Base-by-base conservation (phyloP, 2,797 vertebrate genomes). In the Takifugu rubripes region DNA sequence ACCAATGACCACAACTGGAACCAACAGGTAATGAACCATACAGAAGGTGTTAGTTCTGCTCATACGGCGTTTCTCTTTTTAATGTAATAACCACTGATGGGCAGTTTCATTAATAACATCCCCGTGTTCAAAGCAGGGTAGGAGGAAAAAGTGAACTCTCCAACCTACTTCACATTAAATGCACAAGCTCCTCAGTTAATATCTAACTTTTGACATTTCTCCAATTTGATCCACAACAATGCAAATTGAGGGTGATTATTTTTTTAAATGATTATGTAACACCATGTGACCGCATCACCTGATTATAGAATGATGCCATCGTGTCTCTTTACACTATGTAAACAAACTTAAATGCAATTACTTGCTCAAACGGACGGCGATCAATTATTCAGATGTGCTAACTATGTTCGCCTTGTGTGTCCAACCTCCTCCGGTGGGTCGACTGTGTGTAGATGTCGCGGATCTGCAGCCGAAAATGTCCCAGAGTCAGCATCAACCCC, bases 251-350 rank as follows among this genome's bases (percentile, higher is more conserved):
- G 40, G 36, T 14, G 2, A 44, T 25, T 48, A 25, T 48, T 24
- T 48, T 24, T 48, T 14, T 21, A 48, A 48, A 25, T 5, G 46
- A 25, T 21, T 48, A 40, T 40, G 17, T 48, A 25, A 24, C 45
- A 21, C 17, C 5, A 12, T 9, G 3, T 17, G 45, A 11, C 21
- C 14, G 46, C 10, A 3, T 24, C 21, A 21, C 12, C 3, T 17
- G 49, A 71, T 44, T 43, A 54, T 58, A 52, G 3, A 44, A 12
- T 49, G 50, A 68, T 68, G 49, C 66, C 54, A 56, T 59, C 52
- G 60, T 60, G 59, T 29, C 53, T n/a, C 1, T 21, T 21, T 9
- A 52, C 68, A 48, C 68, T 53, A 71, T 48, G 57, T 48, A 66
- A 71, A 66, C 61, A 76, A 70, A 74, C 49, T 56, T 0, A 5